Conservation (phyloP, 2,797 vertebrate genomes). For the Huso huso region DNA sequence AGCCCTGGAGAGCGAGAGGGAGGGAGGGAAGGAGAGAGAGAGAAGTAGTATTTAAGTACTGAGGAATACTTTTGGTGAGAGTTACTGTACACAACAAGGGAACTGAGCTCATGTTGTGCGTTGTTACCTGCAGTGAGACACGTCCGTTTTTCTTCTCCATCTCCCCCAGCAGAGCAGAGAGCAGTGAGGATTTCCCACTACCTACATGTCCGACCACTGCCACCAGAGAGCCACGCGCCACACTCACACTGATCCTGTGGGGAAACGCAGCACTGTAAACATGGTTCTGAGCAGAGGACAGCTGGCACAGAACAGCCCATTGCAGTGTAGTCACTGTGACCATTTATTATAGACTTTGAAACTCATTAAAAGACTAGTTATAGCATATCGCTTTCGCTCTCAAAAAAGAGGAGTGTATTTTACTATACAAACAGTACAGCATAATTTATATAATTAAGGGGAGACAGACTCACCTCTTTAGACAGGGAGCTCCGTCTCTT, state of each 20-base stretch:
- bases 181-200: conserved; percentile 74
- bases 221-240: conserved; percentile 59
- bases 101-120: too few species aligned
- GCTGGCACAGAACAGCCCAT: too few species aligned
- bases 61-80: too few species aligned
- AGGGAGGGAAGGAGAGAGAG: too few species aligned
- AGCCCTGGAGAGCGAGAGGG: conserved; percentile 44
- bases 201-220: conserved; percentile 72
- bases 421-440: background rate
- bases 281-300: too few species aligned
- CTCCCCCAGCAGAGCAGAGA: conserved; percentile 68
- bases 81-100: too few species aligned
- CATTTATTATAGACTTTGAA: too few species aligned
- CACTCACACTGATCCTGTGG: conserved; percentile 53
- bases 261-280: background rate
- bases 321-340: too few species aligned
- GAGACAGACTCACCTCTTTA: conserved; percentile 52
- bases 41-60: background rate
- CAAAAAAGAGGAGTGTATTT: too few species aligned
- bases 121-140: conserved; percentile 48
- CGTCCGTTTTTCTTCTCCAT: conserved; percentile 49
- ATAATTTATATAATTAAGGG: background rate
- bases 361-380: too few species aligned
- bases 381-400: too few species aligned
- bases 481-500: conserved; percentile 48